phyloP scores from a whole-genome alignment of 2,797 vertebrate genomes.

The Novumbra hubbsi region DNA sequence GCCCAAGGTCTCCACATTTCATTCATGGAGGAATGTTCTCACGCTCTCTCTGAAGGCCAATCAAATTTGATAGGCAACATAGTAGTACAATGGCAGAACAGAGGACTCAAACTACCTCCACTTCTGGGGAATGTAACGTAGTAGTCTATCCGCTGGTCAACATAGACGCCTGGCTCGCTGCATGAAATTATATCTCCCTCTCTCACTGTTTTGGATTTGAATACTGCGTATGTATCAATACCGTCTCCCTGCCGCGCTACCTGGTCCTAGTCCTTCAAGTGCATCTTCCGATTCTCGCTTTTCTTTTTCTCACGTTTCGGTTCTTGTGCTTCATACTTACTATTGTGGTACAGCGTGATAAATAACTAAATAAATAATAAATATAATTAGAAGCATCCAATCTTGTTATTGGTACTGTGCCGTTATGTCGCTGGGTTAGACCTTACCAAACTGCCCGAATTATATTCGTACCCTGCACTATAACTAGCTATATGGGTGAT shows the following conservation, averaged over 20 bases:
- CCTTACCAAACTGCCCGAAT: too few species aligned
- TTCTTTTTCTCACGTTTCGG: background rate
- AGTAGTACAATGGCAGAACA: background rate
- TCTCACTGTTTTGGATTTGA: background rate
- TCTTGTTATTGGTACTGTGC: background rate
- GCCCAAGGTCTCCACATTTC: constrained; percentile 33
- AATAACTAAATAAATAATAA: constrained; percentile 28
- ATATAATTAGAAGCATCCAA: constrained; percentile 19
- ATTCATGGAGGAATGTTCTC: background rate
- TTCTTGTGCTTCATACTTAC: background rate
- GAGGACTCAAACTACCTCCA: background rate
- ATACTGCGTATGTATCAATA: background rate
- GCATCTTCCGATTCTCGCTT: background rate
- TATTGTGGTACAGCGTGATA: background rate
- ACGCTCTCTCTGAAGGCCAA: background rate
- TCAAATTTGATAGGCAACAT: background rate
- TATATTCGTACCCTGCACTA: too few species aligned
- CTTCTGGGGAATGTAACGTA: background rate
- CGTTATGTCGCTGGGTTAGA: too few species aligned
- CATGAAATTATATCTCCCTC: background rate
- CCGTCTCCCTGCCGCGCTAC: background rate
- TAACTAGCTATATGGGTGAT: too few species aligned
- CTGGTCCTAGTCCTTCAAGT: background rate
- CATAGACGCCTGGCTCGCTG: background rate
- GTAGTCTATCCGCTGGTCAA: background rate